phyloP scores from a whole-genome alignment of 1,140 invertebrate genomes.

The Zeugodacus cucurbitae region DNA sequence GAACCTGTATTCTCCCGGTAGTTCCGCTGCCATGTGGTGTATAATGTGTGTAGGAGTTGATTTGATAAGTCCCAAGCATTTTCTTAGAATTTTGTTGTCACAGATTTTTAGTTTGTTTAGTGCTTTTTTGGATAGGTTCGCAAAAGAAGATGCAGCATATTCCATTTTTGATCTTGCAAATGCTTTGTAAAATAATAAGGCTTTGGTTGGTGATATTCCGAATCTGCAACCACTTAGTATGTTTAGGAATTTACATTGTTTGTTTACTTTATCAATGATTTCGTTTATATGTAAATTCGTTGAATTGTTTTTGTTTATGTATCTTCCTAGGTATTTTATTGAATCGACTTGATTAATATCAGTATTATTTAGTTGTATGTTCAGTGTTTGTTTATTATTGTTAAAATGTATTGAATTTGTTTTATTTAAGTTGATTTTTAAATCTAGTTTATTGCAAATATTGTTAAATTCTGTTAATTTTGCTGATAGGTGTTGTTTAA shows the following conservation, averaged over 20 bases:
- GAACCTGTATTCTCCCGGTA: not conserved
- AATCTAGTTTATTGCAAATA: not conserved
- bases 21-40: conserved; percentile 1
- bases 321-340: not conserved
- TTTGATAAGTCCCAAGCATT: not conserved
- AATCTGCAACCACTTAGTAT: not conserved
- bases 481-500: not conserved
- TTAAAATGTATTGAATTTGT: conserved; percentile 24
- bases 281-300: not conserved
- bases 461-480: not conserved
- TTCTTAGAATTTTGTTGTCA: not conserved
- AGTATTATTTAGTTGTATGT: not conserved
- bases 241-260: not conserved
- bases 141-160: conserved; percentile 29
- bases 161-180: conserved; percentile 29
- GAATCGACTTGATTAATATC: not conserved
- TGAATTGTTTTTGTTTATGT: not conserved
- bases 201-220: not conserved
- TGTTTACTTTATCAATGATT: not conserved
- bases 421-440: conserved; percentile 23
- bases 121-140: not conserved
- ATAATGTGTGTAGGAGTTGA: not conserved
- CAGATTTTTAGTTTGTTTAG: not conserved
- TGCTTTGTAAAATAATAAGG: conserved; percentile 5
- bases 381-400: not conserved